These are phyloP conservation scores for Sinocyclocheilus maitianheensis DNA, from an alignment of 2,113 vertebrate genomes.

Conservation along the genomic window DNA sequence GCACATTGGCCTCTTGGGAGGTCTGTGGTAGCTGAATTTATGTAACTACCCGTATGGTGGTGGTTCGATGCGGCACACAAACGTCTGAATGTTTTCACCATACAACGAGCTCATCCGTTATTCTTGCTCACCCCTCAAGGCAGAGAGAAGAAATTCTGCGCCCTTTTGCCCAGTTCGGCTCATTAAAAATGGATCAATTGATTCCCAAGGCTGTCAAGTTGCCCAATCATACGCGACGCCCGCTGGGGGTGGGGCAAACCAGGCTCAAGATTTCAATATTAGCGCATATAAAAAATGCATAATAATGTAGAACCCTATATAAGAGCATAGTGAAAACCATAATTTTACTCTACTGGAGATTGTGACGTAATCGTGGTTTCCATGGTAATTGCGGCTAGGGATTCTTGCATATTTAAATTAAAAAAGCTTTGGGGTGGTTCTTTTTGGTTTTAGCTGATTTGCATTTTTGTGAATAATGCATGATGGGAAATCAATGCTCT, in stretches of 20 bases:
- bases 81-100: not conserved
- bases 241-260: not conserved
- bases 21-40: slow-evolving; percentile 5
- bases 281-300: not conserved
- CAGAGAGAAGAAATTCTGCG: not conserved
- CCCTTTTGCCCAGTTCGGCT: slow-evolving; percentile 45
- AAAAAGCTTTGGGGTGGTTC: slow-evolving; percentile 33
- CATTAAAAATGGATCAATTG: slow-evolving; percentile 56
- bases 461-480: slow-evolving; percentile 65
- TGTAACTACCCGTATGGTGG: slow-evolving; percentile 8
- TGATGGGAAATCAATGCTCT: slow-evolving; percentile 56
- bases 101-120: not conserved
- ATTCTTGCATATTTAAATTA: slow-evolving; percentile 43
- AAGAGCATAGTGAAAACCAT: not conserved
- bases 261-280: not conserved
- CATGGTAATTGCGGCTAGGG: slow-evolving; percentile 32
- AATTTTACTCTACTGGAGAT: not conserved
- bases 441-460: slow-evolving; percentile 52
- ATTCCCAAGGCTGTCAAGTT: slow-evolving; percentile 29
- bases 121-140: slow-evolving; percentile 17
- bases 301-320: slow-evolving; percentile 8
- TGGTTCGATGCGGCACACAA: not conserved
- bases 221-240: slow-evolving; percentile 23
- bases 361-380: slow-evolving; percentile 50
- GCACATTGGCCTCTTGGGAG: not conserved